A percentile compares a stretch with the other conserved stretches of the same genome.
Conservation (phyloP, 2,888 invertebrate species). For the Brachyopa scutellaris region DNA sequence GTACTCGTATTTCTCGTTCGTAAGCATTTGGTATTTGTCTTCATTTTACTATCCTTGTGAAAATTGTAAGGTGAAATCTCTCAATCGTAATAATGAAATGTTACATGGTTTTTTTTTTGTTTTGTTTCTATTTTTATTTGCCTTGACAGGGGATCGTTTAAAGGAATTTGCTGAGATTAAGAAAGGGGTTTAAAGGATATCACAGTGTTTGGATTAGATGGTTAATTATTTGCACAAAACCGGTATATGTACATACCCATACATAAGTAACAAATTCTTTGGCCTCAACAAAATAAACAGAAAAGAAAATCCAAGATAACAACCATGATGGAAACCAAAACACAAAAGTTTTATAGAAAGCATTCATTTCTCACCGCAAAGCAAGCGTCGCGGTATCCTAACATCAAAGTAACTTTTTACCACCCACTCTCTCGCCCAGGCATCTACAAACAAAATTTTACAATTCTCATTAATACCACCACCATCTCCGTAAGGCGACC, state of each 20-base stretch:
- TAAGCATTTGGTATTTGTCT: conserved; percentile 9
- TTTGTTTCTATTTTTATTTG: too few relatives aligned
- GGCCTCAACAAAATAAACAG: background rate
- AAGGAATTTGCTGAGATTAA: background rate
- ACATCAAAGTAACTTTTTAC: conserved; percentile 6
- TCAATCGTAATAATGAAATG: background rate
- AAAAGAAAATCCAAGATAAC: background rate
- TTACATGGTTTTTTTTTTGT: background rate
- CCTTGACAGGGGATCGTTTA: background rate
- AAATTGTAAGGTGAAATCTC: background rate
- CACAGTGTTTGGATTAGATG: background rate
- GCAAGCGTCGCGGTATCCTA: too few relatives aligned
- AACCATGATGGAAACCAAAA: conserved; percentile 1
- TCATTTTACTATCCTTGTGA: background rate
- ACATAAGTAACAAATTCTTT: too few relatives aligned
- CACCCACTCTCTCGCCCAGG: background rate
- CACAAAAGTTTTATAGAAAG: conserved; percentile 14
- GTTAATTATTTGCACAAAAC: background rate
- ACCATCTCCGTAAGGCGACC: background rate
- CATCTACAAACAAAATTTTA: conserved; percentile 2
- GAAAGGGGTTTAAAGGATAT: background rate
- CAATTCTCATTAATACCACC: conserved; percentile 20
- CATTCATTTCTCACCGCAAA: conserved; percentile 10
- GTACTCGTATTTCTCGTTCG: conserved; percentile 25
- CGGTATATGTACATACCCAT: background rate